Evolutionary conservation across 2,797 vertebrate species (phyloP).

Genomic region (Rhinatrema bivittatum): DNA sequence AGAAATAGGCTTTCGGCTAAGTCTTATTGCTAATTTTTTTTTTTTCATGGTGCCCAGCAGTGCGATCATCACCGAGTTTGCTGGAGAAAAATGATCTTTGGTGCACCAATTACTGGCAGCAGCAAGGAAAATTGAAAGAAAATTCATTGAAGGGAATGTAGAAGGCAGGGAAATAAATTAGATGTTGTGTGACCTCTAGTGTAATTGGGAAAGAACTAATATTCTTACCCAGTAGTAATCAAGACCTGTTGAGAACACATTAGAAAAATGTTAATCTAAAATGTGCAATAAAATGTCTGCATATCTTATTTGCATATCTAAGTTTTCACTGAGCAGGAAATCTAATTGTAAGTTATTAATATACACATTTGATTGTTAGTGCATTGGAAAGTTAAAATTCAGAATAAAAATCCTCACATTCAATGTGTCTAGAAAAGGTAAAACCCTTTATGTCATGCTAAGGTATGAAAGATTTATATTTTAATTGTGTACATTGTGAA

Average conservation of each 20-base stretch:
- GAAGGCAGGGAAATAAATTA: constrained; percentile 35
- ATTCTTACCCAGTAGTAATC: constrained; percentile 32
- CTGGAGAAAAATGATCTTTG: constrained; percentile 23
- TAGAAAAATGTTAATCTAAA: constrained; percentile 24
- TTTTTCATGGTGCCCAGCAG: no score
- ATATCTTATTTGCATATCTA: no score
- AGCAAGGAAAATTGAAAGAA: constrained; percentile 35
- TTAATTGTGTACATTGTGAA: no score
- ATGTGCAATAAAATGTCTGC: no score
- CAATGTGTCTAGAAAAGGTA: no score
- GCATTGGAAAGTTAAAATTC: no score
- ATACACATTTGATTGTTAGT: no score
- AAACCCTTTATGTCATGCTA: no score
- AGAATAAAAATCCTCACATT: no score
- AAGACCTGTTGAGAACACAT: constrained; percentile 13
- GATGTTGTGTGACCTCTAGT: constrained; percentile 28
- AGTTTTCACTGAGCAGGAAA: no score
- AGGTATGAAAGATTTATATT: no score
- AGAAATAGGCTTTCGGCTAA: constrained; percentile 11
- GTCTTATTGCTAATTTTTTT: constrained; percentile 16
- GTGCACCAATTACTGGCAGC: constrained; percentile 17
- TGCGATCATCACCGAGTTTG: constrained; percentile 4
- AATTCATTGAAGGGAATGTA: constrained; percentile 29
- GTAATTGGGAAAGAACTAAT: constrained; percentile 27
- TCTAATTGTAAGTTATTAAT: no score